These are phyloP conservation scores for Hirtodrosophila alboralis DNA, from an alignment of 2,888 invertebrate species.

Conservation along the genomic window DNA sequence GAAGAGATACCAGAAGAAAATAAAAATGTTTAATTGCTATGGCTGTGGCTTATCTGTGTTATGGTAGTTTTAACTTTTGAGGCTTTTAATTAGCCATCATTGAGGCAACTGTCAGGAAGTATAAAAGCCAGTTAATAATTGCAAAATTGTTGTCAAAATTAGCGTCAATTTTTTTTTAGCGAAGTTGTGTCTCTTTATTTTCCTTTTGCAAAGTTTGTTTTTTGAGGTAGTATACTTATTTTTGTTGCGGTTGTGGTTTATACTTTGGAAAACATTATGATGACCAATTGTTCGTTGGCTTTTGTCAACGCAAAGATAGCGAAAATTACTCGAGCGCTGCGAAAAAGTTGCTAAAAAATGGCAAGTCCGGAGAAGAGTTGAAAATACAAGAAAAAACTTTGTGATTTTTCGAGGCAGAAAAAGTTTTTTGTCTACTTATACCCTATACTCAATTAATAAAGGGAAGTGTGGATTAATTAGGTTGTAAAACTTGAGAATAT, in stretches of 20 bases:
- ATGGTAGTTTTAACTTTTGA: slow-evolving; percentile 45
- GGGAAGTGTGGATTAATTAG: too few species aligned
- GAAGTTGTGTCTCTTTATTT: slow-evolving; percentile 16
- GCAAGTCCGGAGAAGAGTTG: slow-evolving; percentile 44
- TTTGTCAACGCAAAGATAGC: slow-evolving; percentile 62
- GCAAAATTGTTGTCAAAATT: slow-evolving; percentile 75
- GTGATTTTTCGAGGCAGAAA: slow-evolving; percentile 33
- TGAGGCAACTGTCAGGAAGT: slow-evolving; percentile 8
- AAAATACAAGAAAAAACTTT: slow-evolving; percentile 47
- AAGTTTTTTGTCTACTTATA: too few species aligned
- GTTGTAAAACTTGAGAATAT: too few species aligned
- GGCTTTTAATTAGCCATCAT: slow-evolving; percentile 72
- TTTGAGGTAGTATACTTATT: slow-evolving; percentile 5
- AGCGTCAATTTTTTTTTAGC: slow-evolving; percentile 60
- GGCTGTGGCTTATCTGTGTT: slow-evolving; percentile 58
- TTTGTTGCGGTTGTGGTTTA: slow-evolving; percentile 35
- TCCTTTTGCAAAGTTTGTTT: not conserved
- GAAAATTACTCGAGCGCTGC: slow-evolving; percentile 56
- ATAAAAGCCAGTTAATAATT: slow-evolving; percentile 24
- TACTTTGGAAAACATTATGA: slow-evolving; percentile 45
- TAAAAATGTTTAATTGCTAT: slow-evolving; percentile 68
- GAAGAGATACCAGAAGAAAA: slow-evolving; percentile 8
- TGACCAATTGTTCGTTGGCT: slow-evolving; percentile 52
- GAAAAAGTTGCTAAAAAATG: slow-evolving; percentile 1
- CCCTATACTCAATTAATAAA: too few species aligned